phyloP scores from a whole-genome alignment of 2,113 vertebrate species.

The Gadus macrocephalus region DNA sequence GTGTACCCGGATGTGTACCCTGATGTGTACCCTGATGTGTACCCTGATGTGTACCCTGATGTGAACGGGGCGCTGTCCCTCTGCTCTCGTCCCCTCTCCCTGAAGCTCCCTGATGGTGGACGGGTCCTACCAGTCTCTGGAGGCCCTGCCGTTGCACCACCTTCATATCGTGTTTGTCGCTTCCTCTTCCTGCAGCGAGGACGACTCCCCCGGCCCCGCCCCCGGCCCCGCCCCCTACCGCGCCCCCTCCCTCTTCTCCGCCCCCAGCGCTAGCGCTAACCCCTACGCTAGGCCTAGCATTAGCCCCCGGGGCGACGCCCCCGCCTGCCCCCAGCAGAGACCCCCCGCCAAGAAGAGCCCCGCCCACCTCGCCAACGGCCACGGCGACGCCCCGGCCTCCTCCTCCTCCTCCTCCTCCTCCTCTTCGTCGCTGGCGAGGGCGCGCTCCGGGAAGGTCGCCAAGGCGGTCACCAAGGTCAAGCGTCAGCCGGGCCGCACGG shows the following conservation, averaged over 20 bases:
- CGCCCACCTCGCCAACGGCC: conserved; percentile 53
- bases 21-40: too few species aligned
- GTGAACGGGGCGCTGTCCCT: conserved; percentile 39
- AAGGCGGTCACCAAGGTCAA: not conserved
- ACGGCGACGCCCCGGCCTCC: not conserved
- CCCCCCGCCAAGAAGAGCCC: conserved; percentile 60
- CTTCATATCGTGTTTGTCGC: conserved; percentile 70
- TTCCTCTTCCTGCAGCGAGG: conserved; percentile 65
- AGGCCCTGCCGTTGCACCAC: conserved; percentile 65
- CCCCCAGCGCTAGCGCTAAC: not conserved
- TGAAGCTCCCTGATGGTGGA: conserved; percentile 57
- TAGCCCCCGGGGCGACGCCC: not conserved
- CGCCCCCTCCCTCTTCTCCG: not conserved
- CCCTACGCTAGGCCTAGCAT: conserved; percentile 1
- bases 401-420: not conserved
- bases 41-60: not conserved
- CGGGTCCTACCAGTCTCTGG: conserved; percentile 65
- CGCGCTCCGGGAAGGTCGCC: conserved; percentile 11
- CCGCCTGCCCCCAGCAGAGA: conserved; percentile 33
- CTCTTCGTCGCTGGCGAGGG: conserved; percentile 19
- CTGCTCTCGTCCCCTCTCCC: conserved; percentile 58
- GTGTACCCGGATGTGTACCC: too few species aligned
- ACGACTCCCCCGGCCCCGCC: conserved; percentile 27
- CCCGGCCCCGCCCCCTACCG: too few species aligned
- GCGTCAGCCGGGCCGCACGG: conserved; percentile 11